Percentiles rank a stretch among this genome's conserved stretches.
phyloP scores from a whole-genome alignment of 2,113 vertebrate genomes.

The Delphinus delphis region DNA sequence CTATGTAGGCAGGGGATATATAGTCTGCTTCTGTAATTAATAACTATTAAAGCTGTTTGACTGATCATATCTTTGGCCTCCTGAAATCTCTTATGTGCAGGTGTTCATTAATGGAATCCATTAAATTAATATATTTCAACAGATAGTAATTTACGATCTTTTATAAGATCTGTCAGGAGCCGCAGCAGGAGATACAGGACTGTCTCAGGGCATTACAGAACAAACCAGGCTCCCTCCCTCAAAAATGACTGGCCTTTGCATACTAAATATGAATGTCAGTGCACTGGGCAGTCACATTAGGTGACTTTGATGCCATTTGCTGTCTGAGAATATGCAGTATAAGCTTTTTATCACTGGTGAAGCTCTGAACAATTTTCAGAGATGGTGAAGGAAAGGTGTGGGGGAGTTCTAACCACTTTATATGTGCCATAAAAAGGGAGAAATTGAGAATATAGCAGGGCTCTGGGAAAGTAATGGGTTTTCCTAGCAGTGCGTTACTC shows the following conservation, averaged over 20 bases:
- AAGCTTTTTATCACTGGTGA: conserved; percentile 74
- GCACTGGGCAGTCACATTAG: conserved; percentile 68
- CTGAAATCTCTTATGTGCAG: conserved; percentile 85
- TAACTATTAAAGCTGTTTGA: conserved; percentile 88
- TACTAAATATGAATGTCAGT: conserved; percentile 82
- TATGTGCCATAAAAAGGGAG: conserved; percentile 67
- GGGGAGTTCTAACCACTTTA: conserved; percentile 71
- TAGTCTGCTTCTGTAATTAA: conserved; percentile 85
- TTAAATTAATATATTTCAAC: conserved; percentile 89
- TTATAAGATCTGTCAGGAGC: conserved; percentile 87
- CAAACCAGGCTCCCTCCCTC: conserved; percentile 74
- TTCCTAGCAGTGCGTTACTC: conserved; percentile 61
- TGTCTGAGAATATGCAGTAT: conserved; percentile 71
- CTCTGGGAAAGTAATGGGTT: conserved; percentile 65
- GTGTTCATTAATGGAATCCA: conserved; percentile 87
- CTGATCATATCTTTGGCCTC: conserved; percentile 84
- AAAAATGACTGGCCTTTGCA: conserved; percentile 77
- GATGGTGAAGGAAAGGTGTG: conserved; percentile 72
- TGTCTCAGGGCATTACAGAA: conserved; percentile 83
- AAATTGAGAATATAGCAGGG: conserved; percentile 65
- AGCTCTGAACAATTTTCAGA: conserved; percentile 74
- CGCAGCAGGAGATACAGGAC: conserved; percentile 83
- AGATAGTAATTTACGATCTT: conserved; percentile 88
- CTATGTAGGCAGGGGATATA: conserved; percentile 77
- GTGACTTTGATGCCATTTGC: conserved; percentile 45